phyloP scores from a whole-genome alignment of 2,113 vertebrate species.

The Paratilapia polleni region DNA sequence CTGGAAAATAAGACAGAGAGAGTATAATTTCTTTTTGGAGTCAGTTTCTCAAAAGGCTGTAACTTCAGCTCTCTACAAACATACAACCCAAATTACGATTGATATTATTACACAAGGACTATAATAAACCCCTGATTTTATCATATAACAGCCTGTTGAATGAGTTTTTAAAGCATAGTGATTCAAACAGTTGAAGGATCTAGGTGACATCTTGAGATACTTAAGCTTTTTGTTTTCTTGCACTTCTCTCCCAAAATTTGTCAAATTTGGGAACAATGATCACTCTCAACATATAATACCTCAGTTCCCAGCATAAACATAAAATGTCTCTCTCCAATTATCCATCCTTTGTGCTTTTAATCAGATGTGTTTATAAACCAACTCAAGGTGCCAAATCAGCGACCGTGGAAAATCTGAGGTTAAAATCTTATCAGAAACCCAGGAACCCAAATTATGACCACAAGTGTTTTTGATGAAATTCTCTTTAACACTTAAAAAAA shows the following conservation, averaged over 20 bases:
- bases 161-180: background rate
- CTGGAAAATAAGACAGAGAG: constrained; percentile 30
- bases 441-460: background rate
- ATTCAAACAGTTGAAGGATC: background rate
- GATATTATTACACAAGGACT: background rate
- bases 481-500: background rate
- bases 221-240: too few species aligned
- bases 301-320: too few species aligned
- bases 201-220: background rate
- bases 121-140: background rate
- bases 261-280: background rate
- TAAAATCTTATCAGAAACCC: background rate
- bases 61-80: background rate
- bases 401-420: background rate
- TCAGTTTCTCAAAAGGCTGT: background rate
- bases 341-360: background rate
- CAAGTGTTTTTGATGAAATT: background rate
- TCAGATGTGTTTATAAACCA: background rate
- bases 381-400: background rate
- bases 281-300: too few species aligned
- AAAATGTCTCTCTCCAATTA: background rate
- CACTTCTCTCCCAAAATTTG: too few species aligned
- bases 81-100: too few species aligned
- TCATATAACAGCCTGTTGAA: too few species aligned
- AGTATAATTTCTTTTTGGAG: background rate